These are phyloP conservation scores for Thamnophis elegans DNA, from an alignment of 2,797 vertebrate species.

Conservation along the genomic window DNA sequence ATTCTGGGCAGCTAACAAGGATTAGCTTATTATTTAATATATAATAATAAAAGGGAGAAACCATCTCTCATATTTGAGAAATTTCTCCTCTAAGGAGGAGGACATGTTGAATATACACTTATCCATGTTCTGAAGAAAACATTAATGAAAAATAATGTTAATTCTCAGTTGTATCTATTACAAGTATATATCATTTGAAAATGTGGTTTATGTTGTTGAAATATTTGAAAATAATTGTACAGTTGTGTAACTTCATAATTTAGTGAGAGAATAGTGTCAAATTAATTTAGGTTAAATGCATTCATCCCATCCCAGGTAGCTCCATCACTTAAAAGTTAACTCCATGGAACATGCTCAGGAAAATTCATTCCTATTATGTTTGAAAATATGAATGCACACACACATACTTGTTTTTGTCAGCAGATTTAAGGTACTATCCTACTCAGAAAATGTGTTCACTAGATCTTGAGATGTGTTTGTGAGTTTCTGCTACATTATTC, in stretches of 20 bases:
- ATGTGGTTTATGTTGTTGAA: too few species aligned
- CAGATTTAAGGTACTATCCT: background rate
- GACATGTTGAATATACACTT: background rate
- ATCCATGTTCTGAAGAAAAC: background rate
- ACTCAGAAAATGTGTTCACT: background rate
- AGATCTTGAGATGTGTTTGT: background rate
- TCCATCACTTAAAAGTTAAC: background rate
- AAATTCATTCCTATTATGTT: background rate
- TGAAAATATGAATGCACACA: background rate
- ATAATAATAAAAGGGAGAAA: background rate
- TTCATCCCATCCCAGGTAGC: background rate
- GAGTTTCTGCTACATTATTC: background rate
- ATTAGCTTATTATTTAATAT: background rate
- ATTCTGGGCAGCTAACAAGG: background rate
- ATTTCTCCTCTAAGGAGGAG: background rate
- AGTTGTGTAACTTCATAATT: background rate
- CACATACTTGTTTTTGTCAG: background rate
- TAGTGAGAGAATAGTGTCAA: background rate
- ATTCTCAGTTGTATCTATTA: background rate
- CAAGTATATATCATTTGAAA: background rate
- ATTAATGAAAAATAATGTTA: background rate
- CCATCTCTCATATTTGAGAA: background rate
- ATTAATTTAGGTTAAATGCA: background rate
- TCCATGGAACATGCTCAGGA: background rate
- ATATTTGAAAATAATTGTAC: background rate